These are phyloP conservation scores for Hoplias malabaricus DNA, from an alignment of 2,113 vertebrate species.

Conservation along the genomic window DNA sequence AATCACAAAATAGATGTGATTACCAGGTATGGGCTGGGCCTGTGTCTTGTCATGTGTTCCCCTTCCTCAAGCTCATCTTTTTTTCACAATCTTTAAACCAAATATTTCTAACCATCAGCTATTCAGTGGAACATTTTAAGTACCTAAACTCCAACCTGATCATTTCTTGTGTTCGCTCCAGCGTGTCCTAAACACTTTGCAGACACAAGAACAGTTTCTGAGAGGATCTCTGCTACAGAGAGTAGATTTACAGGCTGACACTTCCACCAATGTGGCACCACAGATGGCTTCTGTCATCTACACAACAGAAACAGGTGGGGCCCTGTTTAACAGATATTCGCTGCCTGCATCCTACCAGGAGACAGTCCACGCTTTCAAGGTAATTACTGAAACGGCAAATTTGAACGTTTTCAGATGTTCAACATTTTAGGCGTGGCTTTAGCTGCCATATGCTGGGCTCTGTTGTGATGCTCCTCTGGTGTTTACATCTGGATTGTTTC, in stretches of 20 bases:
- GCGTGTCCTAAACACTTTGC: too few species aligned
- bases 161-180: too few species aligned
- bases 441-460: not conserved
- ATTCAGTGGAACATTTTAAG: not conserved
- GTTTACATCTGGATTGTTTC: not conserved
- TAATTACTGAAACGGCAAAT: not conserved
- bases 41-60: too few species aligned
- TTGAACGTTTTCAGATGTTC: not conserved
- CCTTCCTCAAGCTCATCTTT: too few species aligned
- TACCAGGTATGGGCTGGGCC: too few species aligned
- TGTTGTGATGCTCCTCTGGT: not conserved
- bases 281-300: conserved; percentile 20
- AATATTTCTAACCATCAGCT: too few species aligned
- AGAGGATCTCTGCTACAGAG: not conserved
- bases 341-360: not conserved
- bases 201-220: not conserved
- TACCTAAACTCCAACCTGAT: not conserved
- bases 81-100: too few species aligned
- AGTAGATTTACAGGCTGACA: not conserved
- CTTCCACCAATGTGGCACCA: not conserved
- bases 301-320: conserved; percentile 24
- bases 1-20: too few species aligned
- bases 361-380: not conserved
- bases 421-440: not conserved
- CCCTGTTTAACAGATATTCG: conserved; percentile 9